Base-by-base conservation (phyloP, 1,140 invertebrate genomes). In the Diorhabda elongata region DNA sequence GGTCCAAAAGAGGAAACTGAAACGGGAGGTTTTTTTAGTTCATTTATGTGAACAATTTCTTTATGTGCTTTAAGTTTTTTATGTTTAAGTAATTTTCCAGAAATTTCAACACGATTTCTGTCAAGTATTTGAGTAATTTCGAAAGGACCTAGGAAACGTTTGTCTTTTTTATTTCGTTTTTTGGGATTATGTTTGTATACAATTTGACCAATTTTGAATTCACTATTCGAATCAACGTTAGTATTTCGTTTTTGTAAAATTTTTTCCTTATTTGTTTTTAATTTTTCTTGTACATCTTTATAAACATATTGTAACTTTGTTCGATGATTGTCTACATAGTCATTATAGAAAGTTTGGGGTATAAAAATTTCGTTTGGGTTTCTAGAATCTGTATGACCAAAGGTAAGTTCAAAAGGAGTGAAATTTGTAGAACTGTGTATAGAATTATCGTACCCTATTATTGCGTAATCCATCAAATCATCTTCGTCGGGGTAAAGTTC, bases 401-500 rank as follows among this genome's bases (percentile, higher is more conserved):
- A 64, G n/a, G 42, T 44, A 8, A 65, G 42, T 6, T 64, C 42
- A 45, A 64, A 64, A 47, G 11, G 62, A 44, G 42, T 44, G 45
- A 11, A 47, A 8, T 64, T 64, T 64, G 62, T 64, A 44, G 62
- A 4, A 9, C 44, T 64, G 45, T 64, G 62, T 47, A 64, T 64
- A 8, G n/a, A 1, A 5, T 9, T 47, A 42, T 64, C 52, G 45
- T 64, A 64, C 6, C 9, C 42, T 11, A 64, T 64, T 9, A 65
- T 65, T 6, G 71, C 68, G 43, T 70, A 70, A 61, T 66, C 67
- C 67, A 74, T 74, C 2, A 61, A 11, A 42, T 41, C 42, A 63
- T n/a, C 56, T 11, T 61, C 59, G 8, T 61, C 58, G 5, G 61
- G 43, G 8, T 62, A 43, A 5, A 43, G n/a, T 43, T 62, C 61